phyloP scores from a whole-genome alignment of 2,113 vertebrate genomes.

The Hiodon tergisus region DNA sequence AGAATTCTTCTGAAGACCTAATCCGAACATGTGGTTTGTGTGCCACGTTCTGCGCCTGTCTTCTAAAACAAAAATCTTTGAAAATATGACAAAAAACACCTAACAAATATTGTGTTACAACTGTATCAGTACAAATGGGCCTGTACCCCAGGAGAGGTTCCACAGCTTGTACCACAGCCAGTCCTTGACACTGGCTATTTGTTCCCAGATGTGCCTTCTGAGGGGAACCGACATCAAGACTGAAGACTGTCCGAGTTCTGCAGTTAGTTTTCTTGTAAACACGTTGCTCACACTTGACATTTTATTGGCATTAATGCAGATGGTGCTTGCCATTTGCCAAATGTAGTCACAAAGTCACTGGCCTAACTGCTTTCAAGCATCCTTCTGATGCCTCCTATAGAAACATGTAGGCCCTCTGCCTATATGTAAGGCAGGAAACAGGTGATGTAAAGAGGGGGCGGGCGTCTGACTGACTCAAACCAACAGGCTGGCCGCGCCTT shows the following conservation, averaged over 20 bases:
- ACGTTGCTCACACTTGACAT: conserved; percentile 43
- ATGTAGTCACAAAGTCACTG: conserved; percentile 46
- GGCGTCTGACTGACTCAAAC: neutral
- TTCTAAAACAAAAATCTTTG: no score
- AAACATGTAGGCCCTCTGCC: neutral
- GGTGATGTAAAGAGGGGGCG: neutral
- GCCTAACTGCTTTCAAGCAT: neutral
- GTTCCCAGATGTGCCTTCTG: neutral
- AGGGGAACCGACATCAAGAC: conserved; percentile 33
- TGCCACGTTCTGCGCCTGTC: neutral
- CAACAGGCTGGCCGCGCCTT: neutral
- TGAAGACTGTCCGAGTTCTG: conserved; percentile 45
- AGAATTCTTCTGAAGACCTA: no score
- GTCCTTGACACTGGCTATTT: neutral
- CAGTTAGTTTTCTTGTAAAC: conserved; percentile 57
- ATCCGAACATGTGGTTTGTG: neutral
- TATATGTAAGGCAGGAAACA: neutral
- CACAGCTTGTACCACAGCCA: neutral
- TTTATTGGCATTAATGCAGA: conserved; percentile 49
- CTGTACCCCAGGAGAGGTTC: conserved; percentile 5
- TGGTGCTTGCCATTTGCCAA: conserved; percentile 45
- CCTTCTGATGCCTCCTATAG: neutral
- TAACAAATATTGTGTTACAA: no score
- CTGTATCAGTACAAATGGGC: neutral
- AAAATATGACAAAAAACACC: no score